Conservation (phyloP, 2,113 vertebrate genomes). For the Litocranius walleri region DNA sequence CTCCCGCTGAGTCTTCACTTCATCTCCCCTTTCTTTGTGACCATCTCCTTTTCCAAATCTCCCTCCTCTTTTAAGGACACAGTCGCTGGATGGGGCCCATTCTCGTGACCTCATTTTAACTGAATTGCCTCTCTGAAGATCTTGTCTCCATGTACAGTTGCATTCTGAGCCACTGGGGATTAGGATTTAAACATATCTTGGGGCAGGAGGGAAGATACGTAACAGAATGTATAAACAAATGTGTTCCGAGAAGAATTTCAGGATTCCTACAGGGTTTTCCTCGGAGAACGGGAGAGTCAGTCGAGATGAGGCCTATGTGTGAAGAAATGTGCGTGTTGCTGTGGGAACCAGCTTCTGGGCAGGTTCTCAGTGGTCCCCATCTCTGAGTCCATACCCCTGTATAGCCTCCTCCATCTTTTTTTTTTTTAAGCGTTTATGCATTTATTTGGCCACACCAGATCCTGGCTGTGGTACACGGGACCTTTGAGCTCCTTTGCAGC, state of each 20-base stretch:
- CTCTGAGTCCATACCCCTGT: background rate
- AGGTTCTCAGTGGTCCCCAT: background rate
- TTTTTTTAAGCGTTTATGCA: background rate
- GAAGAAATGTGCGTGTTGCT: background rate
- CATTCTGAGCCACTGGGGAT: background rate
- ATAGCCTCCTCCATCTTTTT: background rate
- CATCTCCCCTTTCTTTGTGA: too few species aligned
- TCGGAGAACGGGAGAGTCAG: background rate
- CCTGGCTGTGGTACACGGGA: accelerated
- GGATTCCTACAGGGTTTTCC: background rate
- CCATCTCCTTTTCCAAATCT: background rate
- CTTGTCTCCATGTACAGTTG: background rate
- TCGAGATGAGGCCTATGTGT: background rate
- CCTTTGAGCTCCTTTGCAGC: background rate
- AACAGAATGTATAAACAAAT: background rate
- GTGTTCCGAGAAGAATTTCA: background rate
- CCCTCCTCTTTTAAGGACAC: background rate
- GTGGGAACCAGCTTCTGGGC: background rate
- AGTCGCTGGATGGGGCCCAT: background rate
- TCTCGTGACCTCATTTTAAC: background rate
- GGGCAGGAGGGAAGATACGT: background rate
- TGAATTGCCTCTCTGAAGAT: background rate
- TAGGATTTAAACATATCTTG: background rate
- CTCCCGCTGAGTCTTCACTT: background rate
- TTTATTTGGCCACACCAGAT: background rate